phyloP scores from a whole-genome alignment of 2,113 vertebrate genomes.

The Corapipo altera region DNA sequence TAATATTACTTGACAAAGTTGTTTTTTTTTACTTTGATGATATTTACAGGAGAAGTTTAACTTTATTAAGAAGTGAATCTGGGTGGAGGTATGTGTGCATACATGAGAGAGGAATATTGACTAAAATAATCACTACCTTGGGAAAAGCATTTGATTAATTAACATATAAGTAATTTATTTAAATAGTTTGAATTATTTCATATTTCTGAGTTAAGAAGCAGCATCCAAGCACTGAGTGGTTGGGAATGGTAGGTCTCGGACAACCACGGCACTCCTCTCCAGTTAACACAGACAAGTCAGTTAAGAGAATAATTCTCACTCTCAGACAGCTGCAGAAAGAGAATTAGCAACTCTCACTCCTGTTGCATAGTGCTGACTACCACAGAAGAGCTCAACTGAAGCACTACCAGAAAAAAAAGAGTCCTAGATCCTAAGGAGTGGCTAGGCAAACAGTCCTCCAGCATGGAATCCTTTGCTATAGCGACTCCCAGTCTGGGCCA shows the following conservation, averaged over 20 bases:
- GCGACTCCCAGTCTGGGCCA: neutral
- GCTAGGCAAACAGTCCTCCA: neutral
- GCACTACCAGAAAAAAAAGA: neutral
- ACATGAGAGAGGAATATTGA: conserved; percentile 3
- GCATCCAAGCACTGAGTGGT: neutral
- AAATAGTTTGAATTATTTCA: conserved; percentile 4
- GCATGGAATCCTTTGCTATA: neutral
- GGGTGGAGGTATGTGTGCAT: neutral
- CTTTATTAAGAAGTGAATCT: neutral
- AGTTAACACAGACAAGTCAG: neutral
- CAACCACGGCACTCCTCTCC: neutral
- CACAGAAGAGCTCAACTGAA: neutral
- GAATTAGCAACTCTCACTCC: rapidly evolving
- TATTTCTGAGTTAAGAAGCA: neutral
- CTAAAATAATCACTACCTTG: neutral
- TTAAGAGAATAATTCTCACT: neutral
- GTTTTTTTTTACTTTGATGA: neutral
- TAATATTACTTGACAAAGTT: neutral
- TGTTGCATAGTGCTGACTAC: neutral
- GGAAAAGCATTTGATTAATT: conserved; percentile 16
- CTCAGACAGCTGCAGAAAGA: neutral
- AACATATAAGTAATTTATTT: conserved; percentile 10
- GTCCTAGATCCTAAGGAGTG: neutral
- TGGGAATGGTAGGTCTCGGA: neutral
- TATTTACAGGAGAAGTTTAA: neutral